Evolutionary conservation across 2,888 invertebrate species (phyloP), one percentile per base, ranked within the genome.

Genomic region (Ceramica pisi): DNA sequence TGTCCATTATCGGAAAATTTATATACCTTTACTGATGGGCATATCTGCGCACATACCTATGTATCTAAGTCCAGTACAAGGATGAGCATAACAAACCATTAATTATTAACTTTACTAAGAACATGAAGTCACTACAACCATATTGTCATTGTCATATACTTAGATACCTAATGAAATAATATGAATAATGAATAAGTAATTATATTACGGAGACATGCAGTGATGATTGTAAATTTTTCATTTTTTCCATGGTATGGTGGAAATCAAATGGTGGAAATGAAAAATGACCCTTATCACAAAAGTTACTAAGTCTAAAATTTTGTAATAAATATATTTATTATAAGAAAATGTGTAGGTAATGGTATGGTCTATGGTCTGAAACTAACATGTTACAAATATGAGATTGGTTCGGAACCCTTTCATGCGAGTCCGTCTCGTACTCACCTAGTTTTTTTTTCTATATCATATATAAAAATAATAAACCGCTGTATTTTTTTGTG

Each of bases 1-100:
- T 50, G 53, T n/a, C 19, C 26, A 70, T 53, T 63, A 69, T 59
- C 3, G 59, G 63, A 70, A 70, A 59, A 75, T 70, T 0, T 69
- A 75, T 69, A 31, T 48, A 53, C n/a, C 12, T 35, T 26, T 74
- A 51, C 23, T 59, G 8, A 68, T 48, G 57, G 51, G 9, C 12
- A 51, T 53, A 59, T 21, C 51, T 59, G 26, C 50, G n/a, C 38
- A 38, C 4, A 9, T 51, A 60, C 48, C 9, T 41, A 46, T 44
- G 35, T 68, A 19, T 44, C 14, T 51, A 51, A 60, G 70, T 62
- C 23, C 46, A 67, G 26, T 51, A 14, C 59, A 59, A 41, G 16
- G 50, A 78, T 69, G 78, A 53, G 31, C 19, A 59, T 41, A 14
- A 23, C 61, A 38, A 51, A n/a, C 9, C n/a, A 68, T 53, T 53